Base-by-base conservation (phyloP, 2,888 invertebrate species). In the Dynastes tityus region DNA sequence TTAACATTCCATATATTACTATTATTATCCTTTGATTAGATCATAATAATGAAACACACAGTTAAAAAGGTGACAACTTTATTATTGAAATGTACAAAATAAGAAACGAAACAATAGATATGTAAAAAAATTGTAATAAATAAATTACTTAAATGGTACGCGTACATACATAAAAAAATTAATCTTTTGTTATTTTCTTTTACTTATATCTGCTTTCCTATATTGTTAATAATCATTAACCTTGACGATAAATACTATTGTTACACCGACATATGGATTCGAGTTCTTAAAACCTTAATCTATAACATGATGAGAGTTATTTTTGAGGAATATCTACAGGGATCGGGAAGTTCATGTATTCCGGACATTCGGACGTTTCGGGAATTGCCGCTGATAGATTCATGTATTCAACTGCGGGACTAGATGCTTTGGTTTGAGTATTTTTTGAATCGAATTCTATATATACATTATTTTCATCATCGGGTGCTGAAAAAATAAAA, bases 51-150 rank as follows among this genome's bases (percentile, higher is more conserved):
- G 11, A 5, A 63, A 61, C 4, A 76, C 64, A 32, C 65, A 65
- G 29, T 51, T 37, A 51, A 58, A 80, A 80, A 83, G 32, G 82
- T 83, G 83, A 83, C 81, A 83, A 84, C 83, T 84, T 84, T 83
- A 83, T 84, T 83, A 83, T 83, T 84, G 81, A 83, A 84, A 84
- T 83, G 82, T 83, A 83, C 80, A 81, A 79, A 81, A 80, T 78
- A 83, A 82, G 80, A 82, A 83, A 83, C 82, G 81, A 79, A 82
- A 82, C 82, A 82, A 82, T 63, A 77, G 67, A 79, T 79, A 80
- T 80, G 83, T 82, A 82, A 82, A 81, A 83, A 81, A 82, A 79
- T 81, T 83, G 80, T 81, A 83, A 84, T 83, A 83, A 83, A 84
- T 82, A 83, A 81, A 81, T 79, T 81, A 81, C 77, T 79, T 80